A percentile compares a stretch with the other conserved stretches of the same genome.
phyloP scores from a whole-genome alignment of 1,140 invertebrate species.

The Oedothorax gibbosus region DNA sequence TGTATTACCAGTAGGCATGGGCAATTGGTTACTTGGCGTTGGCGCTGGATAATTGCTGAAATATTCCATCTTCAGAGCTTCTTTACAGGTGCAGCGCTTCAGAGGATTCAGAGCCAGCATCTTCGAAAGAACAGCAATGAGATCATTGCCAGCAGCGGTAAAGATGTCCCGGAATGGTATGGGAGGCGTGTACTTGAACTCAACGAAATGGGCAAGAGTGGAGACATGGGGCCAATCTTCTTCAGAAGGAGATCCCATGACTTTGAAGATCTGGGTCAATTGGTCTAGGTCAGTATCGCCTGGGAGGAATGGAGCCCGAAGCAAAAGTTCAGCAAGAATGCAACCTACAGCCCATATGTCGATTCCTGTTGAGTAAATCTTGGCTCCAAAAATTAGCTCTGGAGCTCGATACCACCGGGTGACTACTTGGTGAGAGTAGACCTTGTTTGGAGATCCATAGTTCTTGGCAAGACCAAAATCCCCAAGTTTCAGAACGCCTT shows the following conservation, averaged over 20 bases:
- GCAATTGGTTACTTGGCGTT: conserved; percentile 82
- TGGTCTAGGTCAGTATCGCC: conserved; percentile 98
- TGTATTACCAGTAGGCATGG: conserved; percentile 75
- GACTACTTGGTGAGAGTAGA: conserved; percentile 99
- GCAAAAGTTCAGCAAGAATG: conserved; percentile 94
- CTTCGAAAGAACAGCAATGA: conserved; percentile 85
- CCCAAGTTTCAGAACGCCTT: conserved; percentile 94
- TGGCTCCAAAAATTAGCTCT: conserved; percentile 94
- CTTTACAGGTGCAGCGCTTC: conserved; percentile 82
- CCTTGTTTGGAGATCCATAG: conserved; percentile 94
- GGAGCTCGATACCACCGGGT: conserved; percentile 85
- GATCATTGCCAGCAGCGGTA: conserved; percentile 92
- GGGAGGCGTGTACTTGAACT: conserved; percentile 83
- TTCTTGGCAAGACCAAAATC: conserved; percentile 99
- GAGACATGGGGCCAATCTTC: conserved; percentile 91
- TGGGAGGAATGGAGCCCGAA: conserved; percentile 92
- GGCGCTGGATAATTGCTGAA: conserved; percentile 89
- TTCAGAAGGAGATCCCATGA: conserved; percentile 90
- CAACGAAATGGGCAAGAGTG: conserved; percentile 89
- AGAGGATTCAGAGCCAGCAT: conserved; percentile 88
- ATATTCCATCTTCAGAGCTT: conserved; percentile 71
- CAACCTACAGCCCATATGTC: conserved; percentile 99
- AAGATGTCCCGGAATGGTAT: conserved; percentile 93
- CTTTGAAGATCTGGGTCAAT: conserved; percentile 93
- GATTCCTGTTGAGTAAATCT: conserved; percentile 94